A percentile compares a stretch with the other conserved stretches of the same genome.
Evolutionary conservation across 2,797 vertebrate genomes (phyloP).

Genomic region (Okamejei kenojei): DNA sequence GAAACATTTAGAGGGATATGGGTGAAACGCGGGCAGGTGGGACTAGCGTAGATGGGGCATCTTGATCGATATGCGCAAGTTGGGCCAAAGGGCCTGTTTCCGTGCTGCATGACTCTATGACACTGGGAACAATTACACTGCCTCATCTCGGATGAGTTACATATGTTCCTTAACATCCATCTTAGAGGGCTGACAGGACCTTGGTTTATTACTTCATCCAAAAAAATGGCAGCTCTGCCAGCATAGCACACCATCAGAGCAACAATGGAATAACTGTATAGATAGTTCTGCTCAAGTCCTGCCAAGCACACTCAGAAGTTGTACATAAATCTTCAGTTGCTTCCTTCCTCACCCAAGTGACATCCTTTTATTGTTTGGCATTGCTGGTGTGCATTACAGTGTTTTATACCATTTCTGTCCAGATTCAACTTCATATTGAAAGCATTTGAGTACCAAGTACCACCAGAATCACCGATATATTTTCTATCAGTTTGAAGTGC

Average conservation of each 20-base stretch:
- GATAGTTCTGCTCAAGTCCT: background rate
- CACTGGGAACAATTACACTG: no score
- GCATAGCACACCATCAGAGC: background rate
- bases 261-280: background rate
- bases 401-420: background rate
- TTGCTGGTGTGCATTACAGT: background rate
- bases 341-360: no score
- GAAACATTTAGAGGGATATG: no score
- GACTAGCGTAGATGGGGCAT: no score
- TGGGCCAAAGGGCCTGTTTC: no score
- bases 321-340: background rate
- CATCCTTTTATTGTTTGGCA: background rate
- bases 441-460: background rate
- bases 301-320: background rate
- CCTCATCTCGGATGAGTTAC: no score
- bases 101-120: no score
- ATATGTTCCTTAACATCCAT: no score
- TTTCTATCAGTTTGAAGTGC: background rate
- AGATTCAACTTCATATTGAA: background rate
- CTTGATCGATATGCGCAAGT: no score
- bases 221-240: background rate
- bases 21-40: no score
- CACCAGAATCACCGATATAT: background rate
- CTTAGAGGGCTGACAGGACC: background rate
- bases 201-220: background rate